Conservation (phyloP, 2,113 vertebrate genomes). For the Nestor notabilis region DNA sequence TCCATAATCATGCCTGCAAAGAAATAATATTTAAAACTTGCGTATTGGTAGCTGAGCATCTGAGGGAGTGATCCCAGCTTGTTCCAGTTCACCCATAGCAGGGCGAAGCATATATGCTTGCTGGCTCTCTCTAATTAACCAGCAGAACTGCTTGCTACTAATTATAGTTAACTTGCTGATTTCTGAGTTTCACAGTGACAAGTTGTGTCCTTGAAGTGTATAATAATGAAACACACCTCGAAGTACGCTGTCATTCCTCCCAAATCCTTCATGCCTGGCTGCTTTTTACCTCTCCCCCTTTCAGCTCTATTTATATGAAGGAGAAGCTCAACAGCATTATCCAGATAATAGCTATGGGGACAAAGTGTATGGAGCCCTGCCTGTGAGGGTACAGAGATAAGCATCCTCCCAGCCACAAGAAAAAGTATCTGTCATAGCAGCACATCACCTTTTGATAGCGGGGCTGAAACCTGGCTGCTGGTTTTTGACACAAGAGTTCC, state of each 20-base stretch:
- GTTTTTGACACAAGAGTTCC: background rate
- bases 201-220: background rate
- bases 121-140: slow-evolving; percentile 11
- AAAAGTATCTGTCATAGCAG: background rate
- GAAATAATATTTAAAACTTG: background rate
- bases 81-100: background rate
- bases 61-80: background rate
- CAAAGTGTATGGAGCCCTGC: background rate
- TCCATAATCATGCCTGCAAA: background rate
- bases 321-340: background rate
- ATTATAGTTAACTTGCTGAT: slow-evolving; percentile 20
- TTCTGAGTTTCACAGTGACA: background rate
- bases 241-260: background rate
- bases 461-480: background rate
- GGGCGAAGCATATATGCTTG: background rate
- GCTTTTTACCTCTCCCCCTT: background rate
- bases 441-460: background rate
- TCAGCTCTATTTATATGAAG: background rate
- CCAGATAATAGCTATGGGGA: background rate
- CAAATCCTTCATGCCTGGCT: background rate
- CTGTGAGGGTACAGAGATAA: background rate
- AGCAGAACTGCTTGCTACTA: background rate
- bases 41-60: background rate
- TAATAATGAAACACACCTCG: background rate
- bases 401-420: background rate